Conservation (phyloP, 2,113 vertebrate species). For the Corythaixoides concolor region DNA sequence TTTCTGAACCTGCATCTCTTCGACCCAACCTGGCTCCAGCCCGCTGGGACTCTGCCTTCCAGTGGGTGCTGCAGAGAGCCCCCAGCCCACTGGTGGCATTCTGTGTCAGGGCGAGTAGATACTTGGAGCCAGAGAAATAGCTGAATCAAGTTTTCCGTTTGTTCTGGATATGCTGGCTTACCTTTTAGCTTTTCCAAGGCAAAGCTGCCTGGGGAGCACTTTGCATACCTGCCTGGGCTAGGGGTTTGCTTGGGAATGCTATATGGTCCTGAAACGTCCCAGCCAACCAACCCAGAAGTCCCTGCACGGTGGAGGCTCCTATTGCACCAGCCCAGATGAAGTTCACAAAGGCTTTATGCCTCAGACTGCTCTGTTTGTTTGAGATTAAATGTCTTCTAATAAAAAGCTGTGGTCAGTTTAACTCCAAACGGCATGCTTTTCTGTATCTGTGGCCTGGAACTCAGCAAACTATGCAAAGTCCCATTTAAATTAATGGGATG, state of each 20-base stretch:
- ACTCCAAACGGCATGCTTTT: constrained; percentile 49
- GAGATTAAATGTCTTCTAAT: constrained; percentile 53
- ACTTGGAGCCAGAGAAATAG: not conserved
- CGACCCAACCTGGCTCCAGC: fast-evolving
- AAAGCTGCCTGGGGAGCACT: not conserved
- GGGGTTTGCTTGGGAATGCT: not conserved
- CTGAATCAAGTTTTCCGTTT: constrained; percentile 10
- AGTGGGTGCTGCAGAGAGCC: not conserved
- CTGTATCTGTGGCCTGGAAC: constrained; percentile 66
- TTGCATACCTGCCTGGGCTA: not conserved
- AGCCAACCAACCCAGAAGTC: not conserved
- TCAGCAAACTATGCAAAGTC: constrained; percentile 36
- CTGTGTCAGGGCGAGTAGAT: not conserved
- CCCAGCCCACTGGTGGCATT: not conserved
- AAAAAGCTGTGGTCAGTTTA: constrained; percentile 67
- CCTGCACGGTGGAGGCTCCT: not conserved
- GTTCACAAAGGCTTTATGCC: constrained; percentile 11
- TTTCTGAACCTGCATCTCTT: not conserved
- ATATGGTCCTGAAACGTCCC: not conserved
- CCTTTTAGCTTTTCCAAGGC: not conserved
- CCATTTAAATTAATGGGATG: constrained; percentile 66
- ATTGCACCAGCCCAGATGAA: not conserved
- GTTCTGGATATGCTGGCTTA: constrained; percentile 3
- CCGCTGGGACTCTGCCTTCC: not conserved
- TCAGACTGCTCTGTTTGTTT: not conserved